Conservation (phyloP, 2,888 invertebrate genomes). For the Macaria notata region DNA sequence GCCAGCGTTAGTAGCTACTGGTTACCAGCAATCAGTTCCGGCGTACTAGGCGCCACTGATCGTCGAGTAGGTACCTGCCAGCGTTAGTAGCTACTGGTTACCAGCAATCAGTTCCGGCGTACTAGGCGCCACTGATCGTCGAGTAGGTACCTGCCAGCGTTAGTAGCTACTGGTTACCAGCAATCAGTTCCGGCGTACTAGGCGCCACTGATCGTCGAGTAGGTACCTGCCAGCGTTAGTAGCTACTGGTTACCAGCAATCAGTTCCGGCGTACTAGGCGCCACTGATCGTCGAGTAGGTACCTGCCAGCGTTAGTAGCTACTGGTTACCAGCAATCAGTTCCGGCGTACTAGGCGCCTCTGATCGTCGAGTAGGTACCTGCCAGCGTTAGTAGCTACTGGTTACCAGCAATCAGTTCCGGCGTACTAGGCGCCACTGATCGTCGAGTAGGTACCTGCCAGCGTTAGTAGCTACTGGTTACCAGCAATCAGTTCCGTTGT, state of each 20-base stretch:
- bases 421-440: conserved; percentile 23
- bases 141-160: conserved; percentile 1
- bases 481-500: conserved; percentile 46
- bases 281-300: conserved; percentile 9
- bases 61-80: conserved; percentile 1
- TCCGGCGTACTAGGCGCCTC: conserved; percentile 38
- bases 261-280: conserved; percentile 42
- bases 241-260: conserved; percentile 27
- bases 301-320: conserved; percentile 10
- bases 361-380: conserved; percentile 6
- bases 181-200: conserved; percentile 46
- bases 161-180: conserved; percentile 6
- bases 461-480: conserved; percentile 8
- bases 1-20: conserved; percentile 10
- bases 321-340: conserved; percentile 37
- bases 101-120: conserved; percentile 46
- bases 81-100: conserved; percentile 8
- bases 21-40: conserved; percentile 44
- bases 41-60: conserved; percentile 23
- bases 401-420: conserved; percentile 44
- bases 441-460: conserved; percentile 1
- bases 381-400: conserved; percentile 10
- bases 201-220: conserved; percentile 8
- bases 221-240: conserved; percentile 8
- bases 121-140: conserved; percentile 10